Evolutionary conservation across 2,888 invertebrate genomes (phyloP).

Genomic region (Sphinx pinastri): DNA sequence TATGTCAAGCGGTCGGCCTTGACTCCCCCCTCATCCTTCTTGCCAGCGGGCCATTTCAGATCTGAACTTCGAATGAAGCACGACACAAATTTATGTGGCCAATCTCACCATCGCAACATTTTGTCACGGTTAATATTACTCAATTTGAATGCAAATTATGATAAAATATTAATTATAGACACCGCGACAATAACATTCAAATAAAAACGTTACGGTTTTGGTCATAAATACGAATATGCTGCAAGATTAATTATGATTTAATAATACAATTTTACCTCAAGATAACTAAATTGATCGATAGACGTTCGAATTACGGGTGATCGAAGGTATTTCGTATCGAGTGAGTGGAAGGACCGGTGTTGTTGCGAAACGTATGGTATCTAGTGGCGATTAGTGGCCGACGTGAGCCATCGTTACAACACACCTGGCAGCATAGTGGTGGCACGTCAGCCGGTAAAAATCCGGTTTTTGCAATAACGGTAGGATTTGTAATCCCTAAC

Average conservation of each 20-base stretch:
- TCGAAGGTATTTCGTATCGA: conserved; percentile 67
- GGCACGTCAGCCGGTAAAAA: conserved; percentile 60
- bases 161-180: background rate
- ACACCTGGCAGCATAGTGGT: conserved; percentile 63
- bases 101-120: conserved; percentile 28
- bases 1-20: conserved; percentile 76
- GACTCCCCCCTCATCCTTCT: conserved; percentile 71
- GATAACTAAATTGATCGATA: conserved; percentile 51
- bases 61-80: conserved; percentile 40
- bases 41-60: conserved; percentile 52
- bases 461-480: conserved; percentile 57
- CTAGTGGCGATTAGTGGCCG: conserved; percentile 77
- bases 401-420: conserved; percentile 77
- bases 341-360: conserved; percentile 74
- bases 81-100: conserved; percentile 23
- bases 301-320: conserved; percentile 60
- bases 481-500: conserved; percentile 47
- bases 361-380: conserved; percentile 73
- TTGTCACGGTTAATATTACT: background rate
- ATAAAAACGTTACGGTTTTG: background rate
- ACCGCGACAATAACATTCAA: background rate
- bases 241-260: background rate
- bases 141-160: conserved; percentile 6
- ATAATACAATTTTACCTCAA: background rate
- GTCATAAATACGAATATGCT: background rate